Evolutionary conservation across 1,140 invertebrate species (phyloP), one percentile per base, ranked within the genome.

Genomic region (Teleogryllus occipitalis): DNA sequence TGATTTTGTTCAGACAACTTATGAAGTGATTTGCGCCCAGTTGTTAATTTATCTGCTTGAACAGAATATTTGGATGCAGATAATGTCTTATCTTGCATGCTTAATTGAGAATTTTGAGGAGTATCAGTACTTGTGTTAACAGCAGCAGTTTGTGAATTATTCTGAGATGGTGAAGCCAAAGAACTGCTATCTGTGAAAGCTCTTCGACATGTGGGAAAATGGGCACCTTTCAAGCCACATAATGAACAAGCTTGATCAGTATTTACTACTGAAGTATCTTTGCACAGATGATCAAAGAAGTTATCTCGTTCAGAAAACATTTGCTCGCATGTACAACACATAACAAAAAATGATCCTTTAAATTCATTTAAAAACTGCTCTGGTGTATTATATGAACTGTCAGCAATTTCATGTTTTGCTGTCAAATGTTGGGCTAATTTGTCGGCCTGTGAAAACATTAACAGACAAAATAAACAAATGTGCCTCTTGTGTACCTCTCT

Each of bases 381-480:
- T 75, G 89, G 88, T 73, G 87, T 89, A 12, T 90, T 84, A 83
- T 90, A 93, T 78, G 88, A 87, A 47, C 88, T 89, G 81, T 93
- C 91, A 82, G 91, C 88, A 72, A 93, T 89, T 85, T 91, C 92
- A 83, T 95, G 94, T 85, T 93, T 93, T 78, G 90, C 90, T 76
- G 89, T 88, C 81, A 95, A 85, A 86, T 95, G 94, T 81, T 91
- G 86, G 65, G 91, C 91, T 27, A 95, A 84, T 83, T 93, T 92
- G 81, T 95, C 93, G n/a, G 92, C 91, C 81, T 90, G 90, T 46
- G 91, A 90, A 86, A 94, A 95, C 87, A 94, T 92, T 78, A 92
- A 92, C 65, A 94, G 87, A 83, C 94, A 95, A 85, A 92, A 93
- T 14, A 95, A 85, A 84, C 94, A 95, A 82, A 94, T 93, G 83